phyloP scores from a whole-genome alignment of 2,888 invertebrate species.

The Deilephila porcellus region DNA sequence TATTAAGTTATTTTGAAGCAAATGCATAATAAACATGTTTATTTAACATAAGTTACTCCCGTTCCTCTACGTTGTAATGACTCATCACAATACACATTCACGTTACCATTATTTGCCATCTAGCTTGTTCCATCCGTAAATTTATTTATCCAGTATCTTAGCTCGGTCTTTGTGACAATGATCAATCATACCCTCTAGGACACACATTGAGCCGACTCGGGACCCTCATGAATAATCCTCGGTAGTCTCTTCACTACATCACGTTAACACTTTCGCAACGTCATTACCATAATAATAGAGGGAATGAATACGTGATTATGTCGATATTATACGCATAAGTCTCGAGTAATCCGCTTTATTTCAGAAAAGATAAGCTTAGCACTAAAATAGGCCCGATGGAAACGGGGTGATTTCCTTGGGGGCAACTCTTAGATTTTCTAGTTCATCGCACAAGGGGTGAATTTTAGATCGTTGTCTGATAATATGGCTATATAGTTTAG shows the following conservation, averaged over 20 bases:
- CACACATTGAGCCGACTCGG: slow-evolving; percentile 45
- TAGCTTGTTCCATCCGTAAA: background rate
- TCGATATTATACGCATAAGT: slow-evolving; percentile 34
- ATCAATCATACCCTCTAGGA: slow-evolving; percentile 59
- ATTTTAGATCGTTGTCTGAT: background rate
- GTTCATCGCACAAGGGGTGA: background rate
- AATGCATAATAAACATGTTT: too few species aligned
- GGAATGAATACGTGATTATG: slow-evolving; percentile 39
- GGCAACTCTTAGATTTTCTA: slow-evolving; percentile 1
- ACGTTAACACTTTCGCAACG: slow-evolving; percentile 45
- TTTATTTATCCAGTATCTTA: slow-evolving; percentile 49
- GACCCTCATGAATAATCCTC: slow-evolving; percentile 59
- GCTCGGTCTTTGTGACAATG: slow-evolving; percentile 49
- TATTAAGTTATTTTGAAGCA: too few species aligned
- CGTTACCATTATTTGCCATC: too few species aligned
- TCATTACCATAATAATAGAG: slow-evolving; percentile 51
- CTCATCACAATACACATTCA: too few species aligned
- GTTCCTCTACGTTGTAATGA: too few species aligned
- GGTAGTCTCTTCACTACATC: slow-evolving; percentile 45
- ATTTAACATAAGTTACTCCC: too few species aligned
- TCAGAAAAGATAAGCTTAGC: slow-evolving; percentile 9
- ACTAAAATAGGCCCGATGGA: background rate
- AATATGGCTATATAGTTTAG: background rate
- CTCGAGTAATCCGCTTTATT: slow-evolving; percentile 14
- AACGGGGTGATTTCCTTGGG: background rate